A percentile compares a stretch with the other conserved stretches of the same genome.
Conservation (phyloP, 1,140 invertebrate species). For the Octopus sinensis region DNA sequence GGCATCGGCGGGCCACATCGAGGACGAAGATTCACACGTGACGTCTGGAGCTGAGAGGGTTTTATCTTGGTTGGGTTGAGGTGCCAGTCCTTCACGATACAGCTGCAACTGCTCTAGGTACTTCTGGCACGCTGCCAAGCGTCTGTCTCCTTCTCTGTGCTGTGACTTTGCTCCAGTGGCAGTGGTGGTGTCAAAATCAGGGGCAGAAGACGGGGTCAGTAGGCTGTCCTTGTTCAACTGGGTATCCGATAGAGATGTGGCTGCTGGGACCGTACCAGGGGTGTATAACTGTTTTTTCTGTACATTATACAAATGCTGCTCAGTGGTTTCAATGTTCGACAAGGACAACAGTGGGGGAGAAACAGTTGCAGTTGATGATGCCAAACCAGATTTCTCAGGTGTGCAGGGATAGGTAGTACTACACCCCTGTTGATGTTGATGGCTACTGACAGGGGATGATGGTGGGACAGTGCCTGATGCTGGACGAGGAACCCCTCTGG, state of each 20-base stretch:
- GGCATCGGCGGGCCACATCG: neutral
- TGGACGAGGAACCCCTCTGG: neutral
- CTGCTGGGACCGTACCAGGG: neutral
- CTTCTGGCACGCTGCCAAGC: neutral
- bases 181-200: neutral
- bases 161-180: neutral
- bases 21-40: neutral
- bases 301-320: neutral
- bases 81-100: neutral
- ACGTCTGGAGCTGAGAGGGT: neutral
- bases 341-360: neutral
- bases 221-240: neutral
- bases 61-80: neutral
- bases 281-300: neutral
- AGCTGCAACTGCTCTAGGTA: neutral
- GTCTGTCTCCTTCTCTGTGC: neutral
- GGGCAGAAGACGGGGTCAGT: neutral
- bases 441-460: too few species aligned
- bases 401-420: neutral
- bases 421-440: too few species aligned
- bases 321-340: neutral
- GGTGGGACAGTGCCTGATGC: neutral
- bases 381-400: neutral
- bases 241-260: neutral
- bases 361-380: neutral